phyloP scores from a whole-genome alignment of 2,113 vertebrate genomes.

The Hiodon alosoides region DNA sequence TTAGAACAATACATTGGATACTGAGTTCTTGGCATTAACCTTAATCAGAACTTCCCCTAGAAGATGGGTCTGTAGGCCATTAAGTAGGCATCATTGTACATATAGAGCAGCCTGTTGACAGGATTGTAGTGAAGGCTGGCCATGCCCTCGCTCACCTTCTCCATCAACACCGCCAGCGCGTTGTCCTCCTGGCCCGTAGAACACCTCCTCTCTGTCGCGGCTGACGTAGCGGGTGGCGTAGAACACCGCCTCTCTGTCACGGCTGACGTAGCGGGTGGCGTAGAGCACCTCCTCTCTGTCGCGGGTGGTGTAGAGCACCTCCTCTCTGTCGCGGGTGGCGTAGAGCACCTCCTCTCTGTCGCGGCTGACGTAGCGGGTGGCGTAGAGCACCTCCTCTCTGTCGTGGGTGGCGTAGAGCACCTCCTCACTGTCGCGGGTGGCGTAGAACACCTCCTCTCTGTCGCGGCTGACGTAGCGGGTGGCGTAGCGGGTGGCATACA shows the following conservation, averaged over 20 bases:
- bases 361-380: conserved; percentile 31
- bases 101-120: conserved; percentile 44
- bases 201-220: conserved; percentile 65
- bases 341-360: no score
- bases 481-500: conserved; percentile 84
- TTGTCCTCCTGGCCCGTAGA: conserved; percentile 58
- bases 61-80: conserved; percentile 49
- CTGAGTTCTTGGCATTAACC: no score
- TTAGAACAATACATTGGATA: no score
- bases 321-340: no score
- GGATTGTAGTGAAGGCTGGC: conserved; percentile 62
- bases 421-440: conserved; percentile 33
- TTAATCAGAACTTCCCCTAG: conserved; percentile 7
- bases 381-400: no score
- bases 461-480: conserved; percentile 41
- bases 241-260: conserved; percentile 66
- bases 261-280: conserved; percentile 40
- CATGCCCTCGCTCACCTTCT: conserved; percentile 51
- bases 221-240: conserved; percentile 34
- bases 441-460: conserved; percentile 68
- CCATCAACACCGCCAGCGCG: conserved; percentile 42
- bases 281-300: no score
- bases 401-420: conserved; percentile 84
- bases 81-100: conserved; percentile 59
- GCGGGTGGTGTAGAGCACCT: conserved; percentile 54